Evolutionary conservation across 2,797 vertebrate species (phyloP), one percentile per base, ranked within the genome.

Genomic region (Lemur catta): DNA sequence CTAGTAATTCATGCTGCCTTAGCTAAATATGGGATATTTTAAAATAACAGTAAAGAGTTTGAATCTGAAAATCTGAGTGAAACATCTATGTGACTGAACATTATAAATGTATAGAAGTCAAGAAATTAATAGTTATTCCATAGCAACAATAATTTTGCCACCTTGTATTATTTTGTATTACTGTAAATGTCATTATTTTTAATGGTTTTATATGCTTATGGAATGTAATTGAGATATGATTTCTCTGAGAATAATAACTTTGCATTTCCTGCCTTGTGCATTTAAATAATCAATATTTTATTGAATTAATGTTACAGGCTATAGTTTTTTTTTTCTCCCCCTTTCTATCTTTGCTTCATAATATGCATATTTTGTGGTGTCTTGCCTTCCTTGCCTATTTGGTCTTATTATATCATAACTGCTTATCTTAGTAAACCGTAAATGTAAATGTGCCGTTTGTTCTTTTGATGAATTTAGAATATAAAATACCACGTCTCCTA

Each of bases 401-500:
- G 41, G 10, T 88, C 12, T 94, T 18, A 63, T 90, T 74, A 35
- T 75, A 24, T 90, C 9, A 76, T 48, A 84, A 41, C 2, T 80
- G 4, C 48, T 80, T 89, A 63, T 89, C 50, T 75, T 67, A 89
- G 35, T 81, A 55, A 85, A 75, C 7, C 85, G 1, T 71, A 93
- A 78, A 69, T 84, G 8, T 89, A 71, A 93, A 89, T 12, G 28
- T 52, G 24, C 22, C 71, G 0, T 69, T 63, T 57, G 20, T 95
- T 94, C 35, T 63, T 91, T 88, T 84, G 67, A 84, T 67, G 33
- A 71, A 88, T 91, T 93, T 90, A 87, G 89, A 90, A 93, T 87
- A 67, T 67, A 59, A 28, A 57, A 57, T 57, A 82, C 50, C 18
- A 43, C 13, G 22, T 69, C 33, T 13, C n/a, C 22, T 85, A 14